Percentiles rank a stretch among this genome's conserved stretches.
These are phyloP conservation scores for Pachyrhynchus sulphureomaculatus DNA, from an alignment of 1,140 invertebrate genomes.

Conservation along the genomic window DNA sequence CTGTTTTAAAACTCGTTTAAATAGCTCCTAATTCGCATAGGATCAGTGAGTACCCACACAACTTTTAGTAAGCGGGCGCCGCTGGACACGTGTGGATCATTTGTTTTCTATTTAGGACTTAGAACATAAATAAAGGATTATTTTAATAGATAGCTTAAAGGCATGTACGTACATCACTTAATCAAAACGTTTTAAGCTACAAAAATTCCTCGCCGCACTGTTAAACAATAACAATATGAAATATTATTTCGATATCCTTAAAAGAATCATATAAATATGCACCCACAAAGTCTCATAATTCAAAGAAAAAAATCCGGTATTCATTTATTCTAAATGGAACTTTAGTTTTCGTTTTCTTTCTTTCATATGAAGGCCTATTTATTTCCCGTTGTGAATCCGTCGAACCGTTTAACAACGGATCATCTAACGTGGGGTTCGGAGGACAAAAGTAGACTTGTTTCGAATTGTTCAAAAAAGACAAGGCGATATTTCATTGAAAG, in stretches of 20 bases:
- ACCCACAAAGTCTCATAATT: constrained; percentile 32
- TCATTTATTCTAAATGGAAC: constrained; percentile 33
- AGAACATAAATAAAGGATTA: too few species aligned
- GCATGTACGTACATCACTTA: too few species aligned
- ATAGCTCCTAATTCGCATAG: too few species aligned
- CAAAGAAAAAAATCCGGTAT: constrained; percentile 27
- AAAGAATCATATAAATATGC: constrained; percentile 17
- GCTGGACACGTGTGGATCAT: too few species aligned
- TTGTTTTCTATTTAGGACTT: too few species aligned
- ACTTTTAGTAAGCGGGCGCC: too few species aligned
- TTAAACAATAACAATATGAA: not conserved
- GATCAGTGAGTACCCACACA: too few species aligned
- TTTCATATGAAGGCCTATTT: constrained; percentile 47
- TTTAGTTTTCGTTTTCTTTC: constrained; percentile 33
- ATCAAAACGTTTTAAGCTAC: too few species aligned
- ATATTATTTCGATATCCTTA: not conserved
- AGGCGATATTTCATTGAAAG: constrained; percentile 48
- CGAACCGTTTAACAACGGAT: constrained; percentile 48
- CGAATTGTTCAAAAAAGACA: constrained; percentile 46
- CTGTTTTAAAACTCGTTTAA: too few species aligned
- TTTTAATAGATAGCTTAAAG: too few species aligned
- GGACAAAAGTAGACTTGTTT: constrained; percentile 50
- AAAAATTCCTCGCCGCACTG: too few species aligned
- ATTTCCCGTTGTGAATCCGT: constrained; percentile 43
- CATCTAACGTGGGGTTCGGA: constrained; percentile 42